These are phyloP conservation scores for Xylota segnis DNA, from an alignment of 2,888 invertebrate genomes.

Conservation along the genomic window DNA sequence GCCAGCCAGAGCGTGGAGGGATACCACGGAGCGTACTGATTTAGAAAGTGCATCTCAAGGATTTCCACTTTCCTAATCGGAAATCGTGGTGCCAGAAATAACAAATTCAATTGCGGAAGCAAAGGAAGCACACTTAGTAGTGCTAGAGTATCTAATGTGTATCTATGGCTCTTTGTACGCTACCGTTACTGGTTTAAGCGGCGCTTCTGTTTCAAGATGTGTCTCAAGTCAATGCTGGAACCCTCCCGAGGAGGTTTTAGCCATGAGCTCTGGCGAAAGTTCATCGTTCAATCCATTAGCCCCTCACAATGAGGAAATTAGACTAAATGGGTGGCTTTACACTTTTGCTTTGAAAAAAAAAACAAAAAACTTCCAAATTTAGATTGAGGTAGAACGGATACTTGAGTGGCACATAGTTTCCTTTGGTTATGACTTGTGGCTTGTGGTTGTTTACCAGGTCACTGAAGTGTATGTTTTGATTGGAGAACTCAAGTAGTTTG, in stretches of 20 bases:
- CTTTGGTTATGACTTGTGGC: conserved; percentile 31
- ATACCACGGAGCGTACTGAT: conserved; percentile 48
- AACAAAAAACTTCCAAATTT: conserved; percentile 16
- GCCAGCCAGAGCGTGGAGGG: no score
- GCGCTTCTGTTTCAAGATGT: conserved; percentile 11
- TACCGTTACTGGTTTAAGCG: conserved; percentile 6
- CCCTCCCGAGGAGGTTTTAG: conserved; percentile 15
- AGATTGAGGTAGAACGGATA: conserved; percentile 21
- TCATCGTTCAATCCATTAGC: conserved; percentile 16
- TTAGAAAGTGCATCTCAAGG: conserved; percentile 73
- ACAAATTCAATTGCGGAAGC: conserved; percentile 65
- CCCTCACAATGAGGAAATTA: conserved; percentile 37
- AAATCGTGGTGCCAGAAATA: conserved; percentile 49
- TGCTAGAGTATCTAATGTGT: conserved; percentile 6
- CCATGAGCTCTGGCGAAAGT: neutral
- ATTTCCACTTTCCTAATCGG: conserved; percentile 65
- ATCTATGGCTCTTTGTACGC: conserved; percentile 32
- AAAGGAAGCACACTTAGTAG: neutral
- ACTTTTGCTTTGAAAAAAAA: conserved; percentile 4
- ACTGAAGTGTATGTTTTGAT: conserved; percentile 29
- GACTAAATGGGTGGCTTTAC: conserved; percentile 25
- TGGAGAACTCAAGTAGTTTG: conserved; percentile 34
- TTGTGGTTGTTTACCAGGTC: conserved; percentile 35
- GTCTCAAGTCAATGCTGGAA: conserved; percentile 23
- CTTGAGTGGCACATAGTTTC: conserved; percentile 13